Percentiles rank a stretch among this genome's conserved stretches.
Conservation (phyloP, 2,113 vertebrate species). For the Albula goreensis region DNA sequence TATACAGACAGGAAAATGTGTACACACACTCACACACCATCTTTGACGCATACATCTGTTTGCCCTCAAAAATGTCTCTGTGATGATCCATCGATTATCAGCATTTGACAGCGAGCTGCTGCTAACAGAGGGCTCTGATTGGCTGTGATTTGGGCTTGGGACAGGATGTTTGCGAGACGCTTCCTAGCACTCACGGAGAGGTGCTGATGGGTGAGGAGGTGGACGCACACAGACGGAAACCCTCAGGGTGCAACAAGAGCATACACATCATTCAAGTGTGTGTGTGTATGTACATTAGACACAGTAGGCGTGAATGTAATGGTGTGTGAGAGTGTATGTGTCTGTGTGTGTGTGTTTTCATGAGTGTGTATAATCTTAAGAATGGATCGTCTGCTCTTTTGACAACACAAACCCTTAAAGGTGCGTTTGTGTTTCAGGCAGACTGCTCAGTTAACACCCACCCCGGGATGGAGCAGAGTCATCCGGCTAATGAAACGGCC, state of each 20-base stretch:
- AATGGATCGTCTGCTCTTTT: background rate
- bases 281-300: background rate
- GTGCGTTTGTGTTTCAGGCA: background rate
- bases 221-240: constrained; percentile 1
- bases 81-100: background rate
- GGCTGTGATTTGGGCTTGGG: constrained; percentile 17
- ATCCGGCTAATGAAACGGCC: background rate
- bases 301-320: too few species aligned
- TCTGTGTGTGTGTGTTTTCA: background rate
- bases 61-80: background rate
- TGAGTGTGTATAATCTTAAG: constrained; percentile 2
- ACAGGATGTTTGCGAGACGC: constrained; percentile 26
- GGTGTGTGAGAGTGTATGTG: background rate
- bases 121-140: constrained; percentile 11
- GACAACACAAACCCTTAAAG: background rate
- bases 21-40: background rate
- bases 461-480: background rate
- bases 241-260: background rate
- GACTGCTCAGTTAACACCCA: background rate
- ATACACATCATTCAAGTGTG: background rate
- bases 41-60: background rate
- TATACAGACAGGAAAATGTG: background rate
- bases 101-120: background rate
- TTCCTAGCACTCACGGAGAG: constrained; percentile 26
- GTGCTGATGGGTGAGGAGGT: constrained; percentile 26